These are phyloP conservation scores for Enteromius trimaculatus DNA, from an alignment of 2,797 vertebrate species.

Conservation along the genomic window DNA sequence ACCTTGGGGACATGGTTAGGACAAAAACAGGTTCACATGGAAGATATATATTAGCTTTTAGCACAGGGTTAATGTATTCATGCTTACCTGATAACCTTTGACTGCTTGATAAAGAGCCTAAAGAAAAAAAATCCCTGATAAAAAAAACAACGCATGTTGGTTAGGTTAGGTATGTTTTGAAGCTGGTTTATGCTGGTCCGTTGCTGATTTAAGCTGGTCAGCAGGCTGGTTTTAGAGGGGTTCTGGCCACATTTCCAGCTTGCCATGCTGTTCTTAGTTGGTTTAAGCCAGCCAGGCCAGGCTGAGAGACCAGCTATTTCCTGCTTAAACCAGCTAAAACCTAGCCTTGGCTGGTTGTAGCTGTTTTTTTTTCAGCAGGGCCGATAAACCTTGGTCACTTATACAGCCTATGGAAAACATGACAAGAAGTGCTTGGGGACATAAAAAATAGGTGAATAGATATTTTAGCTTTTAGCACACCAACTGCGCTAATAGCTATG, in stretches of 20 bases:
- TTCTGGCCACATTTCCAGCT: too few relatives aligned
- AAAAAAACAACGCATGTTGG: too few relatives aligned
- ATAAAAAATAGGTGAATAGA: too few relatives aligned
- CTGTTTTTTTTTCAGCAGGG: too few relatives aligned
- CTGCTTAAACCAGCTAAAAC: too few relatives aligned
- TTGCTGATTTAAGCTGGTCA: too few relatives aligned
- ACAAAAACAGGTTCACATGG: background rate
- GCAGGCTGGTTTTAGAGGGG: too few relatives aligned
- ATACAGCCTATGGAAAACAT: background rate
- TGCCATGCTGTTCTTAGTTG: too few relatives aligned
- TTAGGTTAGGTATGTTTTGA: too few relatives aligned
- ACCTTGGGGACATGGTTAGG: background rate
- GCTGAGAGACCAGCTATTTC: too few relatives aligned
- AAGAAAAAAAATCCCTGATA: background rate
- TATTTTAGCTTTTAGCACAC: background rate
- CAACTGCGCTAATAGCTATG: background rate
- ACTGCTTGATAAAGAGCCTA: background rate
- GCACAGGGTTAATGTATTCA: background rate
- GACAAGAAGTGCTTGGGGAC: background rate
- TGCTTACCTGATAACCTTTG: background rate
- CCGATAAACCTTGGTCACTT: background rate
- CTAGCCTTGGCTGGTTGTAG: background rate
- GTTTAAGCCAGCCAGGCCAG: too few relatives aligned
- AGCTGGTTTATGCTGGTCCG: too few relatives aligned
- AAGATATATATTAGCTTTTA: slow-evolving; percentile 1